phyloP scores from a whole-genome alignment of 2,113 vertebrate species.

The Emberiza fucata region DNA sequence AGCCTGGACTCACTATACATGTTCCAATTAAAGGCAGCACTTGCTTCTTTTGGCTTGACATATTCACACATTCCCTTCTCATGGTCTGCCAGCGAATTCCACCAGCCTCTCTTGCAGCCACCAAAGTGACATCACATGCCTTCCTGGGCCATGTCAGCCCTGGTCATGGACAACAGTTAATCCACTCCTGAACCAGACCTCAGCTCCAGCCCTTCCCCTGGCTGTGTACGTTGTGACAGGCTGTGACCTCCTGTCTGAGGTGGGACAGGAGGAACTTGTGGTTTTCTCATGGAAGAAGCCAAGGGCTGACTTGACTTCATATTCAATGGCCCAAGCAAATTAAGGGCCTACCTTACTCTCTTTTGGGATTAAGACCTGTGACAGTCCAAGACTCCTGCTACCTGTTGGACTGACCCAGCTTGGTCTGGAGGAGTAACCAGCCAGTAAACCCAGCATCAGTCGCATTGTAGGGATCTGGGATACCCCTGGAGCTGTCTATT shows the following conservation, averaged over 20 bases:
- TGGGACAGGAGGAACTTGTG: background rate
- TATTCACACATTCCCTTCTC: background rate
- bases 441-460: background rate
- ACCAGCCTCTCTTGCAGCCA: background rate
- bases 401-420: background rate
- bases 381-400: background rate
- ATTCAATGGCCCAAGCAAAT: background rate
- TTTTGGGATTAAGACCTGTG: background rate
- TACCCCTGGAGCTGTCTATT: background rate
- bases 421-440: background rate
- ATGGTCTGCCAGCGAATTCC: background rate
- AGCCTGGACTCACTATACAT: background rate
- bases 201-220: background rate
- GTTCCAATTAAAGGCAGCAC: background rate
- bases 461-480: background rate
- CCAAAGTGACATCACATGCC: background rate
- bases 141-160: background rate
- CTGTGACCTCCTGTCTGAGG: too few relatives aligned
- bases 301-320: background rate
- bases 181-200: background rate
- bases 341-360: background rate
- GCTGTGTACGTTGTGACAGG: background rate
- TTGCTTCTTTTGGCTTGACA: background rate
- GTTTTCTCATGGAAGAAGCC: background rate
- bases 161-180: background rate